phyloP scores from a whole-genome alignment of 2,113 vertebrate genomes.

The Campylorhamphus procurvoides region DNA sequence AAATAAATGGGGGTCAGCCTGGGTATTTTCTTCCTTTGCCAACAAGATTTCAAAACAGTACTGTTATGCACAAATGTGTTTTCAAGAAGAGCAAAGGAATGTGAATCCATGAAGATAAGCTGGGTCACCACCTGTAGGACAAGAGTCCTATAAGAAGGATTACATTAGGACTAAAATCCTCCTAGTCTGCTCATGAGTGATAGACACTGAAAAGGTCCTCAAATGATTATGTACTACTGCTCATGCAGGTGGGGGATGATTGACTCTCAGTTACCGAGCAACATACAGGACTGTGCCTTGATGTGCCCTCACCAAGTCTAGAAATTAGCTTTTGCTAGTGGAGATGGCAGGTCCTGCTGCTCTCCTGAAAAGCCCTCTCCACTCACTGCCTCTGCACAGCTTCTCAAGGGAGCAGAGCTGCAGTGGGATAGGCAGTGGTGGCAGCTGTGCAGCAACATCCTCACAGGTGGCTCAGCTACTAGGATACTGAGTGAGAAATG shows the following conservation, averaged over 20 bases:
- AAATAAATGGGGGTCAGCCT: neutral
- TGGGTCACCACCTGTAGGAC: neutral
- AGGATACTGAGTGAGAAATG: accelerated
- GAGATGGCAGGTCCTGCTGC: neutral
- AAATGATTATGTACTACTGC: accelerated
- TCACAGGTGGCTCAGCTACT: accelerated
- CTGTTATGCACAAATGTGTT: neutral
- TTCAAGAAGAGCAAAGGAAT: neutral
- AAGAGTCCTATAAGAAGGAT: neutral
- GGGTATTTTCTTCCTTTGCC: neutral
- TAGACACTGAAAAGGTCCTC: neutral
- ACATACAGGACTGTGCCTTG: neutral
- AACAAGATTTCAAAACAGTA: neutral
- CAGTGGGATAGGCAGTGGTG: accelerated
- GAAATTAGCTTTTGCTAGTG: neutral
- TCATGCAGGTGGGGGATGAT: neutral
- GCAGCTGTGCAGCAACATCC: neutral
- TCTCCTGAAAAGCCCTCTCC: neutral
- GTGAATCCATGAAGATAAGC: neutral
- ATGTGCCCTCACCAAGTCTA: neutral
- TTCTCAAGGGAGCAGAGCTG: neutral
- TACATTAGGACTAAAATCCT: neutral
- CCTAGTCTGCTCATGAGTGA: neutral
- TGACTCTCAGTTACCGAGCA: neutral
- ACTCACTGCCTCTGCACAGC: accelerated